Evolutionary conservation across 2,113 vertebrate species (phyloP), one percentile per base, ranked within the genome.

Genomic region (Bujurquina vittata): DNA sequence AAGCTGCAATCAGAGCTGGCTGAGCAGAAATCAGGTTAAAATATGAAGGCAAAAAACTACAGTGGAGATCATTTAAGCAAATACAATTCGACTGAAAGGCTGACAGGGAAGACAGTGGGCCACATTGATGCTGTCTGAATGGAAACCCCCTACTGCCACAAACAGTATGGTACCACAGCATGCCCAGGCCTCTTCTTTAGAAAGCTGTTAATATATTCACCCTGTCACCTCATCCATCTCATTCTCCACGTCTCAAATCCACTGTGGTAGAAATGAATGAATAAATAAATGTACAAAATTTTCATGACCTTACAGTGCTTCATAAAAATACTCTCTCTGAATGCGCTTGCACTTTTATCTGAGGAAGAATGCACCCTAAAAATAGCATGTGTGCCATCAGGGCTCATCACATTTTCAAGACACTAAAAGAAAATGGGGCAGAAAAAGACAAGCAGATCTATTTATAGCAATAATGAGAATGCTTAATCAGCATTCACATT

Each of bases 381-480:
- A 91, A 91, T 92, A 90, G 76, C 72, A 62, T 3, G 2, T 26
- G 6, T 82, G 76, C 63, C 76, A 65, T 62, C 76, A 65, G 61
- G 60, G 87, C 90, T 89, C 79, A 90, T 94, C 84, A 91, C 85
- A 90, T 90, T 93, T 91, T 89, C 63, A 92, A 87, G 72, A 86
- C 59, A 84, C 65, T 62, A 69, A 43, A 55, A 58, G 26, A 52
- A 69, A 65, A 80, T 12, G 40, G 17, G 49, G 63, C 31, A 62
- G 65, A 55, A 60, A 77, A 46, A 61, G 62, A 75, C 23, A 17
- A 22, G 7, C 59, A 82, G 17, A 75, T 76, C 23, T 76, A 67
- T 10, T 37, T 37, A 37, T 37, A 10, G 10, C 35, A 37, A 37
- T 37, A 37, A 37, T 37, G 9, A 10, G 35, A 37, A 8, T 37